Conservation (phyloP, 2,888 invertebrate genomes). For the Digitonthophagus gazella region DNA sequence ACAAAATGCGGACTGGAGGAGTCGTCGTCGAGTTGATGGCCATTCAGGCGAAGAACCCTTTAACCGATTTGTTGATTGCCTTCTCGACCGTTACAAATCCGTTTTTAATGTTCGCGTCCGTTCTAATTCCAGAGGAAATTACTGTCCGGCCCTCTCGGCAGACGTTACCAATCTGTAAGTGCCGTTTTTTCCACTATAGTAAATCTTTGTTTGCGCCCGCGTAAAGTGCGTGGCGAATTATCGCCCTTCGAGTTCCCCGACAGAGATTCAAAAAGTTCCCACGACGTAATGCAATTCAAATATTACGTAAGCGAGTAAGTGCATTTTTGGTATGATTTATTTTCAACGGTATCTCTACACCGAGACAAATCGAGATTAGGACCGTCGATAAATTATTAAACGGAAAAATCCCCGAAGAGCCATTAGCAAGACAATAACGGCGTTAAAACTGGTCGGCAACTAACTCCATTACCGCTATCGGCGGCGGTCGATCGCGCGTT, state of each 20-base stretch:
- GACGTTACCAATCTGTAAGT: slow-evolving; percentile 15
- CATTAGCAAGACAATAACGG: background rate
- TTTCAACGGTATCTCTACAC: background rate
- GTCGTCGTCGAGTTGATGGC: background rate
- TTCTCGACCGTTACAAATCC: slow-evolving; percentile 6
- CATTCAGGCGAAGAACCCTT: background rate
- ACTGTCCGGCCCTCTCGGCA: background rate
- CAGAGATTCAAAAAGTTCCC: too few species aligned
- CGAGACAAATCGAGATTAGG: background rate
- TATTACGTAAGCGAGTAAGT: too few species aligned
- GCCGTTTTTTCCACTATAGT: background rate
- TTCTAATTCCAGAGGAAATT: slow-evolving; percentile 13
- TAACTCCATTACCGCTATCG: background rate
- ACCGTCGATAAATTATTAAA: background rate
- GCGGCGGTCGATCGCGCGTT: background rate
- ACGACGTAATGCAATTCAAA: too few species aligned
- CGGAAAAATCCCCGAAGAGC: background rate
- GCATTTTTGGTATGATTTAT: background rate
- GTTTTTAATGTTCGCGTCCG: slow-evolving; percentile 10
- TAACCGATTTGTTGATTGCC: slow-evolving; percentile 9
- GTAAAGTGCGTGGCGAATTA: background rate
- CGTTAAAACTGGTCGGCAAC: background rate
- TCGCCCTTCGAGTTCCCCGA: background rate
- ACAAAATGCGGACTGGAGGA: background rate
- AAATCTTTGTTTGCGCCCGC: background rate